Evolutionary conservation across 2,113 vertebrate genomes (phyloP), one percentile per base, ranked within the genome.

Genomic region (Clarias gariepinus): DNA sequence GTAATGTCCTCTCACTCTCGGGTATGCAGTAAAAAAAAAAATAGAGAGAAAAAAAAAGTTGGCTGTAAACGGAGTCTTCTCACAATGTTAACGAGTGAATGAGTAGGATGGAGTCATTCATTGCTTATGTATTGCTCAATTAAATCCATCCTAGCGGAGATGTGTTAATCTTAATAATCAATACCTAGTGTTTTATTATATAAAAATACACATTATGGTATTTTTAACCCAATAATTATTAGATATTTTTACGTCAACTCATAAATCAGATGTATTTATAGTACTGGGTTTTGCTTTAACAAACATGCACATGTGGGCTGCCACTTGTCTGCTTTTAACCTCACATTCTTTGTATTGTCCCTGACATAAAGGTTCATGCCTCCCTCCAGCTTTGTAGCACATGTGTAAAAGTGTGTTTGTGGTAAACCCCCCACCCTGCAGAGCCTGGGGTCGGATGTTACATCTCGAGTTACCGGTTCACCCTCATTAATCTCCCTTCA

Each of bases 401-500:
- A 80, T 66, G 33, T 78, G n/a, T 81, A 61, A 28, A 36, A 81
- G 82, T 47, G 19, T 86, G 61, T 64, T 63, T 84, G 86, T 61
- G 57, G 19, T 79, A 68, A 69, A 76, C 63, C 76, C 41, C 28
- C 68, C 82, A 81, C 66, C 89, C 85, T 66, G 66, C 76, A 57
- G 81, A 86, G 76, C 81, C 47, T 5, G 21, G 77, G 85, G 74
- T 81, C 77, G 89, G 88, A 85, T 90, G 86, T 85, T 86, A 87
- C 84, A 30, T 84, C 86, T 90, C 84, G 47, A 86, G 78, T 90
- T 90, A 88, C 88, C 64, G 63, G 86, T 82, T 87, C 84, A 33
- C 84, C 73, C 63, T 88, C 88, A 89, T 90, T 90, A 89, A 88
- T 87, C 86, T 89, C 85, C 82, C 66, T 82, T 88, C 73, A 63